phyloP scores from a whole-genome alignment of 2,113 vertebrate species.

The Poeciliopsis prolifica region DNA sequence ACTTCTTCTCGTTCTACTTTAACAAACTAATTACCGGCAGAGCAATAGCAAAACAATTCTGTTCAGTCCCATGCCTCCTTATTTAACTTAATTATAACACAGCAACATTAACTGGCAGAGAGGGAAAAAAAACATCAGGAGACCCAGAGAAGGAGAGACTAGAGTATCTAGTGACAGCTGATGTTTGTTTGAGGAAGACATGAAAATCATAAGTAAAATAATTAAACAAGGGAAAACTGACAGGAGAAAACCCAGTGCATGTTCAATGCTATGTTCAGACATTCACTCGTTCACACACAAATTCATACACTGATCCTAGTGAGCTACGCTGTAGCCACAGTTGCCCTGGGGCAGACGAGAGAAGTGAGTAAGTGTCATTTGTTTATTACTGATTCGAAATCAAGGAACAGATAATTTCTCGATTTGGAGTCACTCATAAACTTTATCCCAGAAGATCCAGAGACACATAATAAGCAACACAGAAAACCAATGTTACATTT shows the following conservation, averaged over 20 bases:
- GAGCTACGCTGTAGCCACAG: too few species aligned
- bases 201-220: constrained; percentile 10
- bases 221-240: constrained; percentile 12
- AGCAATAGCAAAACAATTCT: constrained; percentile 59
- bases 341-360: too few species aligned
- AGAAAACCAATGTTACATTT: too few species aligned
- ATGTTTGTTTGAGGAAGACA: constrained; percentile 22
- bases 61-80: constrained; percentile 49
- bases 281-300: background rate
- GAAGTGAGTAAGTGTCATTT: too few species aligned
- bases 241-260: too few species aligned
- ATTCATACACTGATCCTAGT: background rate
- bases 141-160: background rate
- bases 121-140: background rate
- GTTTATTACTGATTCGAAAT: too few species aligned
- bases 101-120: constrained; percentile 26
- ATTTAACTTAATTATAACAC: constrained; percentile 52
- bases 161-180: constrained; percentile 1
- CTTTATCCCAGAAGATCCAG: too few species aligned
- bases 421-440: too few species aligned
- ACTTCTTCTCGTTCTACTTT: constrained; percentile 64
- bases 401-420: too few species aligned
- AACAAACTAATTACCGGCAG: constrained; percentile 72
- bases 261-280: too few species aligned
- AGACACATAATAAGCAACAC: too few species aligned